Evolutionary conservation across 2,113 vertebrate genomes (phyloP), one percentile per base, ranked within the genome.

Genomic region (Cricetomys ansorgei): DNA sequence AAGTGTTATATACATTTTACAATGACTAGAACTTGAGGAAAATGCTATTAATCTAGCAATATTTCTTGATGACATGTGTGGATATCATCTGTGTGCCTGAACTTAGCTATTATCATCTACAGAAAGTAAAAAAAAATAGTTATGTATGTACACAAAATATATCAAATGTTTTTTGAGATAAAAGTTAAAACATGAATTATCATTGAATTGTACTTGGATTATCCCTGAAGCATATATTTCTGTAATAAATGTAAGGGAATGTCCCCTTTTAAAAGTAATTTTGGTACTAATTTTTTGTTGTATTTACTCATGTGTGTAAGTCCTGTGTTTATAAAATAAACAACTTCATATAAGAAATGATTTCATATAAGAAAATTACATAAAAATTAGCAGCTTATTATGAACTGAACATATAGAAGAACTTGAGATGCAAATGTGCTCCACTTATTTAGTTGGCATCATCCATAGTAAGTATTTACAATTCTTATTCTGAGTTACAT

Each of bases 321-420:
- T 34, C 50, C 2, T 96, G 19, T 84, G 53, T 94, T 70, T 95
- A 94, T 16, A 80, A 95, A 91, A 89, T 86, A 91, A 90, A 91
- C 62, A 76, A 64, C 34, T 45, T 90, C 34, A 76, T 65, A 53
- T n/a, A 19, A 81, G 2, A 69, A n/a, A n/a, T n/a, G n/a, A n/a
- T n/a, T n/a, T n/a, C n/a, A n/a, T n/a, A n/a, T 29, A 96, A 87
- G 64, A 65, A 64, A 93, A 89, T 89, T 65, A 84, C n/a, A 37
- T 50, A 62, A 23, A 92, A 96, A 77, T 88, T 80, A 53, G 11
- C 55, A 94, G 57, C 45, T 84, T 27, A 80, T 45, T 69, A 77
- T 88, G 55, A 92, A 59, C 2, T 91, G 43, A 92, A 57, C 70
- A 76, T 77, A 59, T 77, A 69, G 62, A 23, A 67, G 83, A 85